Percentiles rank a stretch among this genome's conserved stretches.
Evolutionary conservation across 2,888 invertebrate genomes (phyloP).

Genomic region (Malacosoma neustria): DNA sequence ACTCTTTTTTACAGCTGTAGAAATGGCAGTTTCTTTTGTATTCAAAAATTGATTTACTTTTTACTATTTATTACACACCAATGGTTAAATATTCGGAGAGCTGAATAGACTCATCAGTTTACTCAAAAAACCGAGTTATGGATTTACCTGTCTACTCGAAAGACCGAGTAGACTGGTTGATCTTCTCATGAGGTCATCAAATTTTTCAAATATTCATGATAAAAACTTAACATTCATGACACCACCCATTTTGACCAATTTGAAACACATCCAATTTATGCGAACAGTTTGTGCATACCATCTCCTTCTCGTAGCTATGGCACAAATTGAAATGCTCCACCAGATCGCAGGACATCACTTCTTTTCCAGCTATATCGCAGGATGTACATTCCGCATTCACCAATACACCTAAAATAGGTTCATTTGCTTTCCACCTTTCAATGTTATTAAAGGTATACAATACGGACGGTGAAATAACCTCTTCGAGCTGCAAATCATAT

Average conservation of each 20-base stretch:
- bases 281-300: constrained; percentile 33
- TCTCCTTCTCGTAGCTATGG: constrained; percentile 32
- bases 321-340: constrained; percentile 26
- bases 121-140: no score
- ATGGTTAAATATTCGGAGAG: no score
- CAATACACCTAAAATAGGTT: constrained; percentile 12
- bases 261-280: constrained; percentile 16
- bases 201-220: background rate
- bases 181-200: background rate
- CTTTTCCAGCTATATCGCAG: constrained; percentile 22
- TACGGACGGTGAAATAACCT: constrained; percentile 24
- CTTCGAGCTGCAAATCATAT: constrained; percentile 41
- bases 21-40: no score
- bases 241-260: constrained; percentile 26
- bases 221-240: constrained; percentile 23
- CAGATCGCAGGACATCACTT: constrained; percentile 10
- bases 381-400: constrained; percentile 28
- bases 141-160: background rate
- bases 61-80: no score
- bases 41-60: no score
- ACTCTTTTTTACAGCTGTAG: no score
- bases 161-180: background rate
- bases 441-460: background rate
- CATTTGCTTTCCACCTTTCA: background rate
- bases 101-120: no score